Evolutionary conservation across 2,888 invertebrate species (phyloP).

Genomic region (Temnothorax unifasciatus): DNA sequence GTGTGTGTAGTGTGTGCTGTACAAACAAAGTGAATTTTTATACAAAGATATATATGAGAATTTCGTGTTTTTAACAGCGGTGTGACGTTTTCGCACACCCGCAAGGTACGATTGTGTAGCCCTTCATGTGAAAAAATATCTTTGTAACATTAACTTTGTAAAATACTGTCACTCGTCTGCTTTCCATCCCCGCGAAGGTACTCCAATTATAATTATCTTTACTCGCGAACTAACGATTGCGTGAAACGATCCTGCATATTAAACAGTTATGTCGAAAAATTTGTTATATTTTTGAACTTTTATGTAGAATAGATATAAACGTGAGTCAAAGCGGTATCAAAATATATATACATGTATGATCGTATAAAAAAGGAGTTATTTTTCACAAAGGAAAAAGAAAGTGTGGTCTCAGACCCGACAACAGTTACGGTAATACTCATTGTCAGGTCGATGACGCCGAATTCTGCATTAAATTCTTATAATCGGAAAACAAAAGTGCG

Average conservation of each 20-base stretch:
- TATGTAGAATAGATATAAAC: constrained; percentile 22
- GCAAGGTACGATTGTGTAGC: constrained; percentile 28
- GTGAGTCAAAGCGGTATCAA: constrained; percentile 36
- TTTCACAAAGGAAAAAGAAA: constrained; percentile 1
- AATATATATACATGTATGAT: constrained; percentile 18
- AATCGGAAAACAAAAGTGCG: not conserved
- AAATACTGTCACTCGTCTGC: constrained; percentile 18
- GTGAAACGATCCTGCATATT: not conserved
- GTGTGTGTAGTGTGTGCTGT: constrained; percentile 58
- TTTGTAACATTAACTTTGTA: constrained; percentile 29
- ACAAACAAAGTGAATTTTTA: constrained; percentile 65
- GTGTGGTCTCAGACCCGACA: not conserved
- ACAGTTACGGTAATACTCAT: not conserved
- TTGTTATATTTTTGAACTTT: constrained; percentile 7
- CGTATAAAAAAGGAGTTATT: constrained; percentile 27
- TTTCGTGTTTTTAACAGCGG: constrained; percentile 5
- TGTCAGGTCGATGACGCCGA: not conserved
- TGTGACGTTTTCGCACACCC: not conserved
- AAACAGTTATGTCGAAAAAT: not conserved
- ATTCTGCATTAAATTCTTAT: not conserved
- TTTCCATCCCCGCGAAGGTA: not conserved
- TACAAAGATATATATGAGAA: constrained; percentile 33
- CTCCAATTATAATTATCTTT: not conserved
- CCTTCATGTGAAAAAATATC: constrained; percentile 28
- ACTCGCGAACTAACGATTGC: not conserved